Evolutionary conservation across 2,113 vertebrate species (phyloP), one percentile per base, ranked within the genome.

Genomic region (Rhinolophus ferrumequinum): DNA sequence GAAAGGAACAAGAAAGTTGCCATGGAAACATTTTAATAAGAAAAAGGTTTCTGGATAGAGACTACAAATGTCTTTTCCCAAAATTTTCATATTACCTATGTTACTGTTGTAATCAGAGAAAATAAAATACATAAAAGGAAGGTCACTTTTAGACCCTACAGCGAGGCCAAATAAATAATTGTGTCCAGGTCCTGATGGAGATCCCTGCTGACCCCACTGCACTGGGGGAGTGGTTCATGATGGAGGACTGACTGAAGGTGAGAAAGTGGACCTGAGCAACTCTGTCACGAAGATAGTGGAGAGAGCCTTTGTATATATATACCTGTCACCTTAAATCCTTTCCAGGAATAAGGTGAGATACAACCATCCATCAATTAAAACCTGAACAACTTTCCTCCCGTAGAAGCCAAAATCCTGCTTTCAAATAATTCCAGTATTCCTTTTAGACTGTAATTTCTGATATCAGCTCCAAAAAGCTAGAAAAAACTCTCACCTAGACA

Each of bases 311-410:
- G 21, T 16, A 52, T 1, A 11, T 16, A 52, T 1, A 11, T 2
- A 67, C n/a, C 47, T 72, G 47, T 77, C n/a, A 73, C 33, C n/a
- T 24, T 52, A 41, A 70, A 19, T 81, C 19, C 67, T 54, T 70
- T 88, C 66, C 47, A 95, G 56, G 91, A 95, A 94, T 86, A 85
- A 86, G 69, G 62, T 76, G 77, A 94, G 35, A 94, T 69, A 28
- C 50, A 82, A 91, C 70, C 93, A 50, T 54, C 41, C 79, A 50
- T 83, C 28, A 66, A 47, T 72, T 93, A 90, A 88, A 67, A 94
- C 44, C 16, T 52, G n/a, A 93, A 85, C n/a, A 92, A 58, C 26
- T 64, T 96, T 67, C 80, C 4, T 95, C 21, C 14, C 92, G 3
- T 35, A 30, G 82, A 92, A 41, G 62, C 33, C 33, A 75, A 96